Percentiles rank a stretch among this genome's conserved stretches.
phyloP scores from a whole-genome alignment of 2,113 vertebrate genomes.

The Siniperca chuatsi region DNA sequence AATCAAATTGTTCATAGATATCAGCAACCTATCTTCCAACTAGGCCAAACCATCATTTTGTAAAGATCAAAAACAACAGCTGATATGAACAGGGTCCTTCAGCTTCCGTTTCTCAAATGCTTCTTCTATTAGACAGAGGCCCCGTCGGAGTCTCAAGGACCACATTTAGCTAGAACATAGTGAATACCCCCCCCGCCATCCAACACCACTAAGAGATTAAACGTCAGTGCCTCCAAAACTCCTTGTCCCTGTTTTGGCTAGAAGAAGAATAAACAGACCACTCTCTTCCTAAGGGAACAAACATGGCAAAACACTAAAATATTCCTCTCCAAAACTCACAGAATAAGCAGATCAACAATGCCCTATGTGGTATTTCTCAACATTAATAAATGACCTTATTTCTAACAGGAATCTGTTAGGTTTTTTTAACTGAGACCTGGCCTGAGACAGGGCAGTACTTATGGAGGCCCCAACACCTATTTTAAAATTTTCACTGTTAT shows the following conservation, averaged over 20 bases:
- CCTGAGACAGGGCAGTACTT: not conserved
- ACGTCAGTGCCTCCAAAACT: not conserved
- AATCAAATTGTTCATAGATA: not conserved
- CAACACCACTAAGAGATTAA: not conserved
- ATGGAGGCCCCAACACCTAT: not conserved
- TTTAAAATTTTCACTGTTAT: not conserved
- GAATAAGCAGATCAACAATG: not conserved
- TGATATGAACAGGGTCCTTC: not conserved
- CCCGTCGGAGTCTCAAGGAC: conserved; percentile 3
- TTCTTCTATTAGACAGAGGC: not conserved
- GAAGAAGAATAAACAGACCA: not conserved
- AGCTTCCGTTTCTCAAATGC: not conserved
- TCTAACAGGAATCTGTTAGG: not conserved
- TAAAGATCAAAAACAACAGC: conserved; percentile 9
- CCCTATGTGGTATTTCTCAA: not conserved
- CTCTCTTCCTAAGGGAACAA: not conserved
- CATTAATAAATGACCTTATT: not conserved
- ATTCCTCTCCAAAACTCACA: not conserved
- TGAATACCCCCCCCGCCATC: not conserved
- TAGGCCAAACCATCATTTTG: not conserved
- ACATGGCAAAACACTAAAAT: not conserved
- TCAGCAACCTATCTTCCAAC: not conserved
- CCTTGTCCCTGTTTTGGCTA: conserved; percentile 4
- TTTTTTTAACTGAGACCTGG: not conserved
- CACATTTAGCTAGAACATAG: not conserved